Percentiles rank a stretch among this genome's conserved stretches.
phyloP scores from a whole-genome alignment of 1,140 invertebrate species.

The Leptinotarsa defecta region DNA sequence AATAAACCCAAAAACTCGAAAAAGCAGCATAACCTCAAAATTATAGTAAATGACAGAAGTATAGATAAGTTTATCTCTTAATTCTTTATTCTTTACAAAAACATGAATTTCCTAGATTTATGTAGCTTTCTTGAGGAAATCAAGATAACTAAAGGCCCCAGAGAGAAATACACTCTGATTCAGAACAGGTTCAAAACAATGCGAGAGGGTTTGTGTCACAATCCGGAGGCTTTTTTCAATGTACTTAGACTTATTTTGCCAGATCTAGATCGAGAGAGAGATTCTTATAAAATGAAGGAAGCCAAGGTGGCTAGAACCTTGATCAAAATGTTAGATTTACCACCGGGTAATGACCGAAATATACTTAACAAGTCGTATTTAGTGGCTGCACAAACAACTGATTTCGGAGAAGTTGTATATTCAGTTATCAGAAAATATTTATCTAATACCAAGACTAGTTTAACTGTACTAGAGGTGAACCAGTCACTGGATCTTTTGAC shows the following conservation, averaged over 20 bases:
- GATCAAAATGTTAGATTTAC: conserved; percentile 70
- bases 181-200: conserved; percentile 37
- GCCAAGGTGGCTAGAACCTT: conserved; percentile 68
- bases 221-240: conserved; percentile 62
- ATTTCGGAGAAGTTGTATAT: conserved; percentile 78
- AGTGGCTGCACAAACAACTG: conserved; percentile 56
- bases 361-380: conserved; percentile 62
- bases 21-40: neutral
- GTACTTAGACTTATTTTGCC: conserved; percentile 75
- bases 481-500: conserved; percentile 72
- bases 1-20: too few species aligned
- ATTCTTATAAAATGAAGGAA: conserved; percentile 70
- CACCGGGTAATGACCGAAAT: conserved; percentile 67
- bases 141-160: conserved; percentile 21
- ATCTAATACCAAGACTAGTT: conserved; percentile 53
- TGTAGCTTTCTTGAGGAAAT: conserved; percentile 42
- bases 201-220: conserved; percentile 24
- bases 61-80: too few species aligned
- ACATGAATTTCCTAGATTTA: conserved; percentile 44
- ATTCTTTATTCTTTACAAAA: conserved; percentile 6
- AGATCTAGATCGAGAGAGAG: conserved; percentile 66
- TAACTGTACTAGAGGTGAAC: conserved; percentile 72
- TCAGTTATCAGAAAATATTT: conserved; percentile 71
- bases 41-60: too few species aligned
- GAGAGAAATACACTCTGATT: conserved; percentile 38